These are phyloP conservation scores for Eurois occulta DNA, from an alignment of 2,888 invertebrate species.

Conservation along the genomic window DNA sequence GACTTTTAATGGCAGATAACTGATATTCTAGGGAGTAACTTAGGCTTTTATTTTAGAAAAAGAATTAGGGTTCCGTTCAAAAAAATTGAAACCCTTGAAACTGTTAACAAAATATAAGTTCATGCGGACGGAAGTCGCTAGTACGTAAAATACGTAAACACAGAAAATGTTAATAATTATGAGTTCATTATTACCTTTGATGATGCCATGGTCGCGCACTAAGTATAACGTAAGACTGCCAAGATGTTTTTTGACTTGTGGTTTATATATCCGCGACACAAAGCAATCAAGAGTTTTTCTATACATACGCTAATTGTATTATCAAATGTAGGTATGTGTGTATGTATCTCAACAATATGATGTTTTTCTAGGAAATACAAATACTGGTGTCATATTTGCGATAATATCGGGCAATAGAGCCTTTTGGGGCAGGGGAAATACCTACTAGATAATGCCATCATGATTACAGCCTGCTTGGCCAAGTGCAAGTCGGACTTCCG, in stretches of 20 bases:
- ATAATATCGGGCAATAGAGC: slow-evolving; percentile 1
- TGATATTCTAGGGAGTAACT: no score
- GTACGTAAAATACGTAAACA: no score
- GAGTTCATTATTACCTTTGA: background rate
- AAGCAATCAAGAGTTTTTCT: slow-evolving; percentile 15
- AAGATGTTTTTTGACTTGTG: background rate
- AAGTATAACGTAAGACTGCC: slow-evolving; percentile 9
- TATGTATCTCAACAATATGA: slow-evolving; percentile 5
- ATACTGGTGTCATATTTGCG: slow-evolving; percentile 2
- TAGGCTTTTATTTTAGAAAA: no score
- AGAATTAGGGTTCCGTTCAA: no score
- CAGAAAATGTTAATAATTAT: background rate
- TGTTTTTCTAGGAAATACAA: background rate
- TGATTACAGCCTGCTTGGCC: background rate
- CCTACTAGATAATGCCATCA: background rate
- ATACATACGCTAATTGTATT: slow-evolving; percentile 10
- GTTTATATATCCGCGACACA: slow-evolving; percentile 1
- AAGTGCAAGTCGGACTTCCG: background rate
- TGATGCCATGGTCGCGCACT: slow-evolving; percentile 8
- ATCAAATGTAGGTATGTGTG: slow-evolving; percentile 8
- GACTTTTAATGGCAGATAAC: no score
- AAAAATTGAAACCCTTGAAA: no score
- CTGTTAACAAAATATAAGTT: no score
- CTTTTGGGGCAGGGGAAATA: slow-evolving; percentile 5
- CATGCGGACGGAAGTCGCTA: no score